Percentiles rank a stretch among this genome's conserved stretches.
Evolutionary conservation across 2,888 invertebrate genomes (phyloP).

Genomic region (Yponomeuta sedellus): DNA sequence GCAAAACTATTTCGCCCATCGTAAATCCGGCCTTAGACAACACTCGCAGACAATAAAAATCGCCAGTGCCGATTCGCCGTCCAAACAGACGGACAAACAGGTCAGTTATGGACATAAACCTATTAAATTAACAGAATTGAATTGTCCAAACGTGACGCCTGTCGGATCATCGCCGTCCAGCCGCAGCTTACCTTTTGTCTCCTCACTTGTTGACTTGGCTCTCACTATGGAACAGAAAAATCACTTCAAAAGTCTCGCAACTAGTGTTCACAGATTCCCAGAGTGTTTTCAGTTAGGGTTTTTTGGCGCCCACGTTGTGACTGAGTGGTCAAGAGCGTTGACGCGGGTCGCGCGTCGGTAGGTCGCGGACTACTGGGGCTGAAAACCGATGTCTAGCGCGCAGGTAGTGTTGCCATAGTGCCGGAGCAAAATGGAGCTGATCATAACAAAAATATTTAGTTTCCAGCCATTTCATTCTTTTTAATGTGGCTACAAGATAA

Average conservation of each 20-base stretch:
- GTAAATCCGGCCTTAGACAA: conserved; percentile 18
- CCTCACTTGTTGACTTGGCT: neutral
- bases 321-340: conserved; percentile 17
- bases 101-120: conserved; percentile 23
- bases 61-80: neutral
- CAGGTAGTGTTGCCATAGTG: neutral
- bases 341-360: conserved; percentile 25
- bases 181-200: conserved; percentile 24
- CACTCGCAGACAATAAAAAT: conserved; percentile 16
- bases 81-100: conserved; percentile 19
- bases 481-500: too few relatives aligned
- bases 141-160: conserved; percentile 61
- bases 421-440: too few relatives aligned
- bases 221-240: neutral
- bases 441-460: too few relatives aligned
- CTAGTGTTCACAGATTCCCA: neutral
- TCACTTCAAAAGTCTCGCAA: neutral
- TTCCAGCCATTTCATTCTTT: too few relatives aligned
- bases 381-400: conserved; percentile 15
- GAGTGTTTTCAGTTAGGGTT: neutral
- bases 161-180: conserved; percentile 48
- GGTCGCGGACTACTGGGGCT: conserved; percentile 14
- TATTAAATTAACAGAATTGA: conserved; percentile 48
- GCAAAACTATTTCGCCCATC: conserved; percentile 12
- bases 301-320: conserved; percentile 16